phyloP scores from a whole-genome alignment of 2,113 vertebrate species.

The Furnarius figulus region DNA sequence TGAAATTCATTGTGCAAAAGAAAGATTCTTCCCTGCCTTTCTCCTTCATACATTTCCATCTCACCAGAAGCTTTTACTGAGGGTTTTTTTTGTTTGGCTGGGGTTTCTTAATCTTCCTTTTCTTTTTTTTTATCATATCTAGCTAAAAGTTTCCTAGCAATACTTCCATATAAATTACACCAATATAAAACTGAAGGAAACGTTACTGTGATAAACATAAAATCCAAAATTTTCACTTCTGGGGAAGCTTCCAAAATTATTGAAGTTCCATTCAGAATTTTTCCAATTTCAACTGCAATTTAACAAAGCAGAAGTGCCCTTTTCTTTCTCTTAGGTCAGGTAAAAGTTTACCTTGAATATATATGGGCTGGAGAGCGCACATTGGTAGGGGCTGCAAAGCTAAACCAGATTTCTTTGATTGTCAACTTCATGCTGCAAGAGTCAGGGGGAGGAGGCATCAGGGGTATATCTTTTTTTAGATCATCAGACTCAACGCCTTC shows the following conservation, averaged over 20 bases:
- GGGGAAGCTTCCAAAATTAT: background rate
- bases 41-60: background rate
- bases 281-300: background rate
- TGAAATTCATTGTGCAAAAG: background rate
- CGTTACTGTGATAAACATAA: background rate
- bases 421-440: conserved; percentile 98
- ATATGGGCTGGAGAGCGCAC: conserved; percentile 87
- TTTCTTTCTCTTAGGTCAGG: background rate
- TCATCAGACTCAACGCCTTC: conserved; percentile 99
- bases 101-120: background rate
- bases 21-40: background rate
- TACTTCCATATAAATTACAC: background rate
- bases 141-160: background rate
- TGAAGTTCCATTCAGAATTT: background rate
- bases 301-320: background rate
- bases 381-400: conserved; percentile 97
- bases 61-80: background rate
- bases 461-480: conserved; percentile 94
- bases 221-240: background rate
- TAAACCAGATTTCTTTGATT: conserved; percentile 98
- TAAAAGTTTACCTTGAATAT: conserved; percentile 84
- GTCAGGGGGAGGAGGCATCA: conserved; percentile 95
- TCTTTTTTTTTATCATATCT: background rate
- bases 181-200: background rate
- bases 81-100: background rate